Evolutionary conservation across 2,797 vertebrate genomes (phyloP), one percentile per base, ranked within the genome.

Genomic region (Enteromius trimaculatus): DNA sequence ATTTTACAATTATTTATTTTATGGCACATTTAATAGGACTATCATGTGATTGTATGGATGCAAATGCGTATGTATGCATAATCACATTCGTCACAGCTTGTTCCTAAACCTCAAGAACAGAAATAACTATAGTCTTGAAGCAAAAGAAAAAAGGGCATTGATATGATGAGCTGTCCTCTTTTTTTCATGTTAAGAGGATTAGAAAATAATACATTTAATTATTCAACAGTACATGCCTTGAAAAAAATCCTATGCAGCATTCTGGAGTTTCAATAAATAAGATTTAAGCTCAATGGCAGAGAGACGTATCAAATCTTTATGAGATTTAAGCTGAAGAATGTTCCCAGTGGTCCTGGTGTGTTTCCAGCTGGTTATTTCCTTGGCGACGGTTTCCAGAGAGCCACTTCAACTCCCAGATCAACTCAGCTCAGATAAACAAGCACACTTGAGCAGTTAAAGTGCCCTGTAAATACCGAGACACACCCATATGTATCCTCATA

Each of bases 311-410:
- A 79, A 83, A 83, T 65, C 77, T 74, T 64, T 64, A 26, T 21
- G 70, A 74, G 70, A 51, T 71, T 86, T 81, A 75, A 83, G 87
- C 85, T 84, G 66, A 26, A 70, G 80, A 86, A 83, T 83, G 82
- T 80, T 85, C 87, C 87, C 87, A 83, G 85, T 65, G 81, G 83
- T 69, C 80, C 79, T 75, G 85, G 77, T 80, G 47, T 64, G 74
- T 81, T 74, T 80, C 77, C 83, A 80, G 77, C 87, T 81, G 83
- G 80, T 58, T 81, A 86, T 88, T 86, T 85, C 87, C 87, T 86
- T 86, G 87, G 87, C 37, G 81, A 88, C 82, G 74, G 87, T 88
- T 88, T 85, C 87, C 85, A 86, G 83, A 83, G 85, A 86, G 79
- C 79, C 29, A 58, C 80, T 81, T 77, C 69, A 83, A 79, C 51